A percentile compares a stretch with the other conserved stretches of the same genome.
Conservation (phyloP, 2,888 invertebrate genomes). For the Parascotia fuliginaria region DNA sequence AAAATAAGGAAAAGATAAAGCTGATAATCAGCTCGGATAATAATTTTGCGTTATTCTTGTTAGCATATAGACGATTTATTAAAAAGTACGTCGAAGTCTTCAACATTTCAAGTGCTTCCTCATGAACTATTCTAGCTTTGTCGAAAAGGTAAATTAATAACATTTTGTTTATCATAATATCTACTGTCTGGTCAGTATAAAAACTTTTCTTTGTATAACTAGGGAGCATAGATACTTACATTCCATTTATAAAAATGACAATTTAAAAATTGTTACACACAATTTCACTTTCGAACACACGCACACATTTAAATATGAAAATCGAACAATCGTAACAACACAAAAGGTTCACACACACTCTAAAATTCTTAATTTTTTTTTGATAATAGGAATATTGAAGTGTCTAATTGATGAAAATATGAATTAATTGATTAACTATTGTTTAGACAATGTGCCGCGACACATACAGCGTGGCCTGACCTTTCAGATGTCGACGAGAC, state of each 20-base stretch:
- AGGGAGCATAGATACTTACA: slow-evolving; percentile 11
- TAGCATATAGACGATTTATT: no score
- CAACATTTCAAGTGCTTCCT: no score
- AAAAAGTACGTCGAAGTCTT: no score
- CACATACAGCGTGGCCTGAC: slow-evolving; percentile 77
- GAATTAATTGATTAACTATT: slow-evolving; percentile 45
- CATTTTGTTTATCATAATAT: no score
- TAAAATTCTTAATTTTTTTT: not conserved
- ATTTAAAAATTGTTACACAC: slow-evolving; percentile 2
- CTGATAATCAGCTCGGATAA: no score
- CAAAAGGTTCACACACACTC: slow-evolving; percentile 14
- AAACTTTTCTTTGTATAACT: not conserved
- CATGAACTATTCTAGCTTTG: no score
- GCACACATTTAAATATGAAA: not conserved
- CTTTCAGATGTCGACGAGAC: slow-evolving; percentile 81
- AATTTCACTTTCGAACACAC: not conserved
- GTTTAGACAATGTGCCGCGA: slow-evolving; percentile 61
- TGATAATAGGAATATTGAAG: not conserved
- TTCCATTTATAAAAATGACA: not conserved
- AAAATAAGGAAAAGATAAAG: no score
- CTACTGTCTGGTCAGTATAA: no score
- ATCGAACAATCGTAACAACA: slow-evolving; percentile 3
- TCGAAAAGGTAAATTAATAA: no score
- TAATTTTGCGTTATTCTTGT: no score
- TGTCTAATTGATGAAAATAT: slow-evolving; percentile 7